A percentile compares a stretch with the other conserved stretches of the same genome.
These are phyloP conservation scores for Pimpla rufipes DNA, from an alignment of 2,888 invertebrate species.

Conservation along the genomic window DNA sequence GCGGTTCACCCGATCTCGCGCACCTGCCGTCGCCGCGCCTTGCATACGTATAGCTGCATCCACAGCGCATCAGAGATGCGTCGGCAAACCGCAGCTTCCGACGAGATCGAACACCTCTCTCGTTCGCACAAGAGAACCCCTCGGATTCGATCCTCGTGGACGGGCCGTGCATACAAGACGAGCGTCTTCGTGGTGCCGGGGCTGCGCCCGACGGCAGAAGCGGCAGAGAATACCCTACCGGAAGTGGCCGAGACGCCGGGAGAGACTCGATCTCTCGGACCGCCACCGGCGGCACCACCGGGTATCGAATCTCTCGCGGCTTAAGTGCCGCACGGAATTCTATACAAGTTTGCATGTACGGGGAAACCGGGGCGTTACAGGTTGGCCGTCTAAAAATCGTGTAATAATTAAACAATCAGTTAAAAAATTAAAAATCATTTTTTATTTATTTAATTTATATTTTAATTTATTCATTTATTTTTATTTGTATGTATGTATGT, in stretches of 20 bases:
- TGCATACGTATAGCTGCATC: too few species aligned
- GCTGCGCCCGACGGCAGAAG: too few species aligned
- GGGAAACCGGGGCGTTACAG: too few species aligned
- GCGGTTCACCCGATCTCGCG: slow-evolving; percentile 36
- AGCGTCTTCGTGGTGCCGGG: slow-evolving; percentile 31
- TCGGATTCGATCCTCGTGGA: slow-evolving; percentile 53
- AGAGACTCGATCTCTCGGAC: slow-evolving; percentile 80
- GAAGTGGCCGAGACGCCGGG: slow-evolving; percentile 78
- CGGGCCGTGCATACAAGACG: slow-evolving; percentile 25
- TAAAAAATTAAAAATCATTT: too few species aligned
- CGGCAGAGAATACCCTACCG: slow-evolving; percentile 70
- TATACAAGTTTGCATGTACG: not conserved
- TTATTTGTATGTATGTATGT: too few species aligned
- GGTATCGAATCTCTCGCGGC: slow-evolving; percentile 58
- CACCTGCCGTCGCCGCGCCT: slow-evolving; percentile 24
- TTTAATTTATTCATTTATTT: too few species aligned
- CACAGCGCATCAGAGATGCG: slow-evolving; percentile 3
- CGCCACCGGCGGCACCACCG: slow-evolving; percentile 64
- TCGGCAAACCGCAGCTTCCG: slow-evolving; percentile 65
- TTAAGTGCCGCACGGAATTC: slow-evolving; percentile 8
- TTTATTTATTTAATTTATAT: too few species aligned
- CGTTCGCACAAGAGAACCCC: slow-evolving; percentile 40
- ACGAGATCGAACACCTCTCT: slow-evolving; percentile 49
- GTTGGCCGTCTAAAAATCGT: too few species aligned
- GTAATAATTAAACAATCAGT: too few species aligned